Evolutionary conservation across 1,140 invertebrate genomes (phyloP).

Genomic region (Prorops nasuta): DNA sequence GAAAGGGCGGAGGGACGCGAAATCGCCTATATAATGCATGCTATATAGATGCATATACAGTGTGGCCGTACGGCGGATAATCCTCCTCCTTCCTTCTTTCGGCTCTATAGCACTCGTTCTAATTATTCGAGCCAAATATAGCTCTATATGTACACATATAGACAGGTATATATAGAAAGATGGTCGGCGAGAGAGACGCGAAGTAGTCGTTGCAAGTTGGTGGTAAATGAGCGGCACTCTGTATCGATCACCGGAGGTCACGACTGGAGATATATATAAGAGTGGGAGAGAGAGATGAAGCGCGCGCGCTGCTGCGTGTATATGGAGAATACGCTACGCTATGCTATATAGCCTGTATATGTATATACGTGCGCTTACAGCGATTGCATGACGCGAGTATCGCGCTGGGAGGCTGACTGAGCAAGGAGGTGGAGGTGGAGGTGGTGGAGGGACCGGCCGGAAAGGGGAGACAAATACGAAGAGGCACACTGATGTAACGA

Average conservation of each 20-base stretch:
- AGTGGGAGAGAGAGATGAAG: no score
- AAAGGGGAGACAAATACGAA: neutral
- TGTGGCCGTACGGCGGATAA: no score
- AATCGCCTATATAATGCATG: no score
- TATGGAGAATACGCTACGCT: no score
- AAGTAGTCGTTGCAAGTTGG: conserved; percentile 25
- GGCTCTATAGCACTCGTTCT: no score
- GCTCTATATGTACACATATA: no score
- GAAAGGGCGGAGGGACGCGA: neutral
- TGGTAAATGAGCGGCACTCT: conserved; percentile 31
- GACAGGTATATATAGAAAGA: conserved; percentile 16
- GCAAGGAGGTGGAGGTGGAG: neutral
- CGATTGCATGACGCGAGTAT: conserved; percentile 14
- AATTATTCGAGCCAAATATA: no score
- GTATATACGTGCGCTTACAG: conserved; percentile 2
- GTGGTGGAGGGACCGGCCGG: neutral
- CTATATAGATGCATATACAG: no score
- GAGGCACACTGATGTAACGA: no score
- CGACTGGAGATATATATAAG: conserved; percentile 23
- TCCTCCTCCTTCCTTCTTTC: no score
- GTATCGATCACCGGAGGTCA: conserved; percentile 33
- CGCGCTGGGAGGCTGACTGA: neutral
- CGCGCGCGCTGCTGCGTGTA: no score
- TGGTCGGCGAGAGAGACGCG: neutral
- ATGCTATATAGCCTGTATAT: neutral